These are phyloP conservation scores for Saxicola maurus DNA, from an alignment of 2,797 vertebrate genomes.

Conservation along the genomic window DNA sequence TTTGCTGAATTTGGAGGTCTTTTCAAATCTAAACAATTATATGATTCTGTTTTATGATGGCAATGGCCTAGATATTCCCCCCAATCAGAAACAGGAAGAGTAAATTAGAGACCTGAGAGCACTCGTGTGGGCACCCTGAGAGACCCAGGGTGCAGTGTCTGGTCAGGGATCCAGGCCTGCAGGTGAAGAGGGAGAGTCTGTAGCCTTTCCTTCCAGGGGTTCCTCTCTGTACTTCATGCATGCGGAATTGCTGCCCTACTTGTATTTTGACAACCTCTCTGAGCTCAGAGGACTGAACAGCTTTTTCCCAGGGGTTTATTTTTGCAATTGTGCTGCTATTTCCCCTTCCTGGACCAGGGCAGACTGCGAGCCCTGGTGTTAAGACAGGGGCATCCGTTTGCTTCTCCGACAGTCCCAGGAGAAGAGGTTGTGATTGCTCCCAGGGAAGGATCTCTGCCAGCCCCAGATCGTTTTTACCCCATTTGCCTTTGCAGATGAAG, in stretches of 20 bases:
- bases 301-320: conserved; percentile 9
- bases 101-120: neutral
- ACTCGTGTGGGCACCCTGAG: neutral
- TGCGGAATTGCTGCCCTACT: neutral
- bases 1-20: neutral
- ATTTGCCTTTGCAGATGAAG: neutral
- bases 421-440: neutral
- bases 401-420: neutral
- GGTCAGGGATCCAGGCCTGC: neutral
- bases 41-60: neutral
- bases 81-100: neutral
- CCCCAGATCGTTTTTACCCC: neutral
- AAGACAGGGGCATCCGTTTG: neutral
- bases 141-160: neutral
- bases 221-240: neutral
- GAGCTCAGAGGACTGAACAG: neutral
- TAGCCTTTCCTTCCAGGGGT: neutral
- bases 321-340: neutral
- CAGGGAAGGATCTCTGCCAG: neutral
- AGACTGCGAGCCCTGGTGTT: neutral
- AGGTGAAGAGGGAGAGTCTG: neutral
- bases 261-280: neutral
- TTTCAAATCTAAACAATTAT: neutral
- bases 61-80: neutral
- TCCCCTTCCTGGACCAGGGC: neutral